Percentiles rank a stretch among this genome's conserved stretches.
Evolutionary conservation across 2,797 vertebrate genomes (phyloP).

Genomic region (Parauchenoglanis punctatus): DNA sequence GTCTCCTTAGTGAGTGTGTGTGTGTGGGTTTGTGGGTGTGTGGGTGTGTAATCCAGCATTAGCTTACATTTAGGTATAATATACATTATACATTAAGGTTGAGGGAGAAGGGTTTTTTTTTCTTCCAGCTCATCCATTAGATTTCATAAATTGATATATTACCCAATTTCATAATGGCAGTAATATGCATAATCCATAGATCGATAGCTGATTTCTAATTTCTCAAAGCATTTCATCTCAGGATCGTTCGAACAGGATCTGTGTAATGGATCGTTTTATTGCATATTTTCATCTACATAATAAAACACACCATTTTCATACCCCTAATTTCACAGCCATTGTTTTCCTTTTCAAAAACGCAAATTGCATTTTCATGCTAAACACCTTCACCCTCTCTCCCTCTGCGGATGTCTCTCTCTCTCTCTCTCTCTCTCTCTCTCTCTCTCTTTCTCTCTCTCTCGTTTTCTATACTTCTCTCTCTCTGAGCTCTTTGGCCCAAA

Average conservation of each 20-base stretch:
- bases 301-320: conserved; percentile 56
- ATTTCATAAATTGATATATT: conserved; percentile 15
- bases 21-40: conserved; percentile 42
- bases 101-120: not conserved
- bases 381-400: conserved; percentile 46
- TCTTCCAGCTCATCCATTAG: conserved; percentile 19
- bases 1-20: conserved; percentile 30
- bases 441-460: conserved; percentile 35
- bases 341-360: conserved; percentile 67
- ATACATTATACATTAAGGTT: conserved; percentile 14
- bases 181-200: conserved; percentile 40
- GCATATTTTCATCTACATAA: conserved; percentile 54
- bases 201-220: conserved; percentile 42
- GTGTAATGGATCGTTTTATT: conserved; percentile 51
- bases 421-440: conserved; percentile 53
- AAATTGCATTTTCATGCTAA: conserved; percentile 79
- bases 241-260: conserved; percentile 34
- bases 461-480: conserved; percentile 41
- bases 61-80: not conserved
- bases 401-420: not conserved
- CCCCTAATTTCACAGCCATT: conserved; percentile 66
- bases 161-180: conserved; percentile 29
- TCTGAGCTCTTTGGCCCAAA: conserved; percentile 71
- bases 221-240: conserved; percentile 33
- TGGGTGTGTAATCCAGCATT: conserved; percentile 28